Base-by-base conservation (phyloP, 64 coral and sea anemone species). In the Catalaphyllia jardinei region DNA sequence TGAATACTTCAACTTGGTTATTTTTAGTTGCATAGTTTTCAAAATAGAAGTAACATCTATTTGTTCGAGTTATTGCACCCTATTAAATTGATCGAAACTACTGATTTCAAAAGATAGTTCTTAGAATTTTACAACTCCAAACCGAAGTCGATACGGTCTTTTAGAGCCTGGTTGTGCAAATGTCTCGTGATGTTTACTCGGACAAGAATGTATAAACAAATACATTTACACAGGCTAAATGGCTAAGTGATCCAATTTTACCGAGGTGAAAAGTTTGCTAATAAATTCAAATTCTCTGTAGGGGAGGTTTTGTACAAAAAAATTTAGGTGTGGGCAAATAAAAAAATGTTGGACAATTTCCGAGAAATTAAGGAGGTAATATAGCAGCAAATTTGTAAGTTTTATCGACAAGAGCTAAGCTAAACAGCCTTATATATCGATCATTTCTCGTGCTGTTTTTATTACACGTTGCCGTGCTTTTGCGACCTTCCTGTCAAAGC, bases 221-320 rank as follows among this genome's bases (percentile, higher is more conserved):
- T 31, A 20, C 31, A 18, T 65, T 82, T 50, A 24, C 38, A 42
- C 22, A 35, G 30, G 25, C 63, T 33, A 38, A 83, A 83, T 65
- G 39, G 29, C 61, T 20, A 39, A 67, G 9, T 67, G 64, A 83
- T 83, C 79, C 30, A 35, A 83, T 83, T 84, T 71, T 71, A 10
- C n/a, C 30, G 13, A 69, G 4, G 20, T 84, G 81, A 84, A 71
- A 38, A 71, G 62, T 33, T 84, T 9, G 22, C 31, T 84, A 69
- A 84, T 84, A 69, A 12, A 39, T 84, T 84, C 81, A 84, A 84
- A 84, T 12, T 84, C 81, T 38, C 62, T 10, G 81, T 63, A 84
- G 81, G 81, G 63, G 81, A 84, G 16, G 13, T 69, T 13, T 55
- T 16, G 33, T 29, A 25, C 14, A 29, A 12, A 25, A 78, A 64